phyloP scores from a whole-genome alignment of 2,797 vertebrate genomes.

The Ctenosaura bakeri region DNA sequence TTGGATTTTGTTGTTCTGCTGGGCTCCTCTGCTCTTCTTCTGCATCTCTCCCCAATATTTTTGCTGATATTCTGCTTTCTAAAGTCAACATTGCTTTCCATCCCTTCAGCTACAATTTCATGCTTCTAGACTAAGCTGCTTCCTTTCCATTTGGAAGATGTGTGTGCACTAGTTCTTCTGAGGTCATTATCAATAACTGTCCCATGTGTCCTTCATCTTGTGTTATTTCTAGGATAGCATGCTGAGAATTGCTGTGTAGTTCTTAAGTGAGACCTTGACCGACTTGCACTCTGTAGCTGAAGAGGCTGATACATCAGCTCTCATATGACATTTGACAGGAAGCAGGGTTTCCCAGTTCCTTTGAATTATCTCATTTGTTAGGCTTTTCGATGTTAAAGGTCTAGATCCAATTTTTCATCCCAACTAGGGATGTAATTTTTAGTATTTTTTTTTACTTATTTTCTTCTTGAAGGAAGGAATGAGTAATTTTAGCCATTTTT shows the following conservation, averaged over 20 bases:
- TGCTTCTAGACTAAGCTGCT: not conserved
- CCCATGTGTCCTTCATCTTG: accelerated
- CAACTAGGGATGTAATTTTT: not conserved
- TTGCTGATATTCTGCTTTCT: not conserved
- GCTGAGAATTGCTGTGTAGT: not conserved
- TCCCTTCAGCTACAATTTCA: not conserved
- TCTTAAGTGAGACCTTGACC: not conserved
- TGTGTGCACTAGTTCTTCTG: not conserved
- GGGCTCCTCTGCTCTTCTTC: not conserved
- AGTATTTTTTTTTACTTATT: too few relatives aligned
- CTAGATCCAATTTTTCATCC: not conserved
- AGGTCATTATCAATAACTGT: not conserved
- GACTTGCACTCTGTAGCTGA: not conserved
- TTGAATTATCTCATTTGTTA: not conserved
- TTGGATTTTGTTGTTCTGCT: not conserved
- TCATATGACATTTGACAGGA: not conserved
- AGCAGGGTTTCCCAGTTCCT: not conserved
- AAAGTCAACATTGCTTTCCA: not conserved
- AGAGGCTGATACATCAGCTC: not conserved
- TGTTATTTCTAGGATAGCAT: not conserved
- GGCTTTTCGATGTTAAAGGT: not conserved
- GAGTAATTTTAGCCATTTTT: too few relatives aligned
- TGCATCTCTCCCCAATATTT: not conserved
- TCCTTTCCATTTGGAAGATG: not conserved
- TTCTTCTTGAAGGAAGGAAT: too few relatives aligned